These are phyloP conservation scores for Trisateles emortualis DNA, from an alignment of 2,888 invertebrate species.

Conservation along the genomic window DNA sequence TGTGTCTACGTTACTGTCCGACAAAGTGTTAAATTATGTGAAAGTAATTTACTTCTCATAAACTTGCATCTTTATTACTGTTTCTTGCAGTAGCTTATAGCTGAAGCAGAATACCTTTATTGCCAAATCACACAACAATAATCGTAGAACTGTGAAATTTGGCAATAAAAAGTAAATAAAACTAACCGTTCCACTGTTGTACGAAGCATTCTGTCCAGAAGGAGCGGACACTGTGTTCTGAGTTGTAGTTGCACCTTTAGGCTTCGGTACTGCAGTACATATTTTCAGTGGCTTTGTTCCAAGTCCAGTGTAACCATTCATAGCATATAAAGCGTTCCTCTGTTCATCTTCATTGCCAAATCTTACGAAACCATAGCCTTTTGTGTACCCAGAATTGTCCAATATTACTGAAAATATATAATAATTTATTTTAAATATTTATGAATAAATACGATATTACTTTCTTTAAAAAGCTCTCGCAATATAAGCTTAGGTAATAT, in stretches of 20 bases:
- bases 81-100: not conserved
- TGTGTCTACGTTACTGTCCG: no score
- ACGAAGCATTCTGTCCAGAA: slow-evolving; percentile 62
- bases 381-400: slow-evolving; percentile 95
- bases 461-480: no score
- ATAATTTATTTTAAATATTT: not conserved
- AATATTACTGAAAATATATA: slow-evolving; percentile 91
- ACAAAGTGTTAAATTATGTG: no score
- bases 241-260: slow-evolving; percentile 84
- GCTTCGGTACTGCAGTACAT: slow-evolving; percentile 96
- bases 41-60: no score
- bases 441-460: no score
- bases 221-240: slow-evolving; percentile 60
- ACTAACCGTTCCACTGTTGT: slow-evolving; percentile 73
- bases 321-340: slow-evolving; percentile 95
- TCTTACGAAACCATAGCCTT: slow-evolving; percentile 98
- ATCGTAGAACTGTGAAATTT: not conserved
- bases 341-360: slow-evolving; percentile 98
- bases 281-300: slow-evolving; percentile 96
- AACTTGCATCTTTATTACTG: no score
- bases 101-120: slow-evolving; percentile 7
- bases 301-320: slow-evolving; percentile 97
- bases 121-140: not conserved
- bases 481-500: no score
- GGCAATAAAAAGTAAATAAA: slow-evolving; percentile 9